Evolutionary conservation across 2,113 vertebrate species (phyloP), one percentile per base, ranked within the genome.

Genomic region (Brienomyrus brachyistius): DNA sequence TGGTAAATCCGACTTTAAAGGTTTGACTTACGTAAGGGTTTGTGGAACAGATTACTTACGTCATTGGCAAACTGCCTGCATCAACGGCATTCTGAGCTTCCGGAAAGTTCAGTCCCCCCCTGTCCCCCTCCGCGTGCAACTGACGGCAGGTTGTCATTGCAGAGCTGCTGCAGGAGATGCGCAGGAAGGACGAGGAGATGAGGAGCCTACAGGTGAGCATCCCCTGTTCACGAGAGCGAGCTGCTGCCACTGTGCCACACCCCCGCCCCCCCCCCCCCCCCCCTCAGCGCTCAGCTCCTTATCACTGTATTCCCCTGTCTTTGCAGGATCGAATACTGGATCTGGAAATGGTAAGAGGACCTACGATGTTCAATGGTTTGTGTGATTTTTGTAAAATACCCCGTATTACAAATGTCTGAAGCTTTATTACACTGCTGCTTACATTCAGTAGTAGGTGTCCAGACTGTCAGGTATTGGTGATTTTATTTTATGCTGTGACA

Each of bases 141-240:
- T 80, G 74, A 80, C 5, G 13, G 35, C 35, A 3, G 50, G 5
- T 35, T 94, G 35, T 92, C 90, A 56, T 96, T 96, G 15, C 94
- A 99, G 98, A 97, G 90, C 93, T 98, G 45, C 90, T 97, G 91
- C 96, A 97, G 92, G 97, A 95, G 93, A 96, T 92, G 86, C 95
- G 95, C 82, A 95, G 94, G 94, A 97, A 95, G 94, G 97, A 98
- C 86, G 97, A 98, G 90, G 97, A 98, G 93, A 95, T 97, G 94
- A 95, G 94, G 91, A 94, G 94, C 92, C 93, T 99, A 13, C 97
- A 98, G 97, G 98, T 99, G 92, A 93, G 40, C 40, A 40, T 40
- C 40, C 40, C 1, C 40, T 40, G 40, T 40, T 1, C 40, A 40
- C 2, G 40, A 40, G 40, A 40, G 40, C 1, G 40, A 40, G 40